Evolutionary conservation across 2,113 vertebrate genomes (phyloP), one percentile per base, ranked within the genome.

Genomic region (Cariama cristata): DNA sequence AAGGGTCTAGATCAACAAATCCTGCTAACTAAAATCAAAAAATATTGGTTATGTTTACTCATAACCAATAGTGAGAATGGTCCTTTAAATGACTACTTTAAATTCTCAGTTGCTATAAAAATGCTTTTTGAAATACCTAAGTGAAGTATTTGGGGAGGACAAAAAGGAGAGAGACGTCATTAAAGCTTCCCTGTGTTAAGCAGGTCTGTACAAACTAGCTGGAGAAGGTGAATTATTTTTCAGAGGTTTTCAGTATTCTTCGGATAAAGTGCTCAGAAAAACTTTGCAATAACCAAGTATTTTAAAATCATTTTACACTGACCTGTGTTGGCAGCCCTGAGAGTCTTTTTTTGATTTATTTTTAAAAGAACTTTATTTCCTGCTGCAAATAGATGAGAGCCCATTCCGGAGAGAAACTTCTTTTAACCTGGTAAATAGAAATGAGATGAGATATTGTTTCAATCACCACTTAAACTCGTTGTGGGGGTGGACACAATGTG

Each of bases 381-480:
- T 96, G 30, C 76, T 79, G 33, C 59, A 96, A 93, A 91, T 56
- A 71, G 33, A 79, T 79, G 38, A 90, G 50, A 96, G 28, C 1
- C 2, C 1, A 9, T 89, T 93, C 75, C 4, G 4, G n/a, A 87
- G 11, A 77, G 63, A 88, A 90, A 91, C 52, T 81, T 96, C 73
- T 49, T 92, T 91, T 94, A 96, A 88, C 63, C 63, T 83, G 32
- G 59, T 89, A 88, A 92, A 92, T 69, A 87, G 73, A 96, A 94
- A 84, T 84, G 33, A 80, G 68, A 86, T 88, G 71, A 95, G 44
- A 83, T 92, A 95, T 76, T 92, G 93, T 94, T 97, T 93, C 97
- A 97, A 38, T 96, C 66, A 92, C 49, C 52, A n/a, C 76, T 93
- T 94, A 83, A 92, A 91, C 13, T 87, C 5, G 1, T 86, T 86